phyloP scores from a whole-genome alignment of 2,113 vertebrate genomes.

The Oostethus manadensis region DNA sequence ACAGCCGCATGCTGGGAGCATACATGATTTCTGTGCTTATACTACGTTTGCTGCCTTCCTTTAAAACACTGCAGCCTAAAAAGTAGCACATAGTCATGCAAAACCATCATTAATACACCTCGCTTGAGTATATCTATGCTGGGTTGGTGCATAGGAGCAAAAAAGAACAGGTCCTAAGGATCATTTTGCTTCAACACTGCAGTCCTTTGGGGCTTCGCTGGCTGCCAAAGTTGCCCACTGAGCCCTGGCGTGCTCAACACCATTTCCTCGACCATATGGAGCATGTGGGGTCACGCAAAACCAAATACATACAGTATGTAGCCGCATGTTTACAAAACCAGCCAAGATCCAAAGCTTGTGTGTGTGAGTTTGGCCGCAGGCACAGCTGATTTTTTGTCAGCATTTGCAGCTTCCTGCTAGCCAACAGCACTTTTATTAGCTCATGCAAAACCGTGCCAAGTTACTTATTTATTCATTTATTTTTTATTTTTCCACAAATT shows the following conservation, averaged over 20 bases:
- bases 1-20: slow-evolving; percentile 9
- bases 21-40: slow-evolving; percentile 16
- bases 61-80: slow-evolving; percentile 1
- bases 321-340: slow-evolving; percentile 40
- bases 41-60: background rate
- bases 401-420: slow-evolving; percentile 57
- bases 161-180: slow-evolving; percentile 35
- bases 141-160: slow-evolving; percentile 30
- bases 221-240: slow-evolving; percentile 60
- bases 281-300: slow-evolving; percentile 49
- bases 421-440: slow-evolving; percentile 59
- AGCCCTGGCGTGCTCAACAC: slow-evolving; percentile 53
- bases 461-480: no score
- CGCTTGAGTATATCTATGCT: slow-evolving; percentile 30
- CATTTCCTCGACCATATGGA: slow-evolving; percentile 65
- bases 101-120: slow-evolving; percentile 21
- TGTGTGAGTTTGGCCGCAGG: slow-evolving; percentile 55
- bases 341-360: slow-evolving; percentile 47
- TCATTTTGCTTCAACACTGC: slow-evolving; percentile 44
- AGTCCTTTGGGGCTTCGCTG: slow-evolving; percentile 43
- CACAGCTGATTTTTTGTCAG: slow-evolving; percentile 50
- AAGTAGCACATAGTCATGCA: background rate
- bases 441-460: slow-evolving; percentile 25
- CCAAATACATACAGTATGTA: background rate
- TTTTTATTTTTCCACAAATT: no score